phyloP scores from a whole-genome alignment of 2,113 vertebrate genomes.

The Neogale vison region DNA sequence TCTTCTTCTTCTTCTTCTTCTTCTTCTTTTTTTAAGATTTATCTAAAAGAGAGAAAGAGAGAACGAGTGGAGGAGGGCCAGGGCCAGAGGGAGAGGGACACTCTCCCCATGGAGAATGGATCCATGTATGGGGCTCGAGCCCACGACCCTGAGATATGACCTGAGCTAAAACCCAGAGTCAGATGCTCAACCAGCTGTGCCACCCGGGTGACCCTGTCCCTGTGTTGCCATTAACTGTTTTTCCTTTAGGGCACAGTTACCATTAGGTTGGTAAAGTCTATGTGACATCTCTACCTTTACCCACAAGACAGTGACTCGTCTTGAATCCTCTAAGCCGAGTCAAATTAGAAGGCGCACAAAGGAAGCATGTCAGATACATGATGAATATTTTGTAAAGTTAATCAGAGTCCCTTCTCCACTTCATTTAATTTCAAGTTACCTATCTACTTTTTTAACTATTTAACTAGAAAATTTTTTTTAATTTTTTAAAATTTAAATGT shows the following conservation, averaged over 20 bases:
- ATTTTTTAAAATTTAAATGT: too few species aligned
- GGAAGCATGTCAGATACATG: not conserved
- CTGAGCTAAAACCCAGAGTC: not conserved
- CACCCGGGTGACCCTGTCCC: not conserved
- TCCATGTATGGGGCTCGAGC: not conserved
- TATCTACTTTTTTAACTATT: too few species aligned
- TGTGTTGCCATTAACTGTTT: not conserved
- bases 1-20: too few species aligned
- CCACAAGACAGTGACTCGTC: not conserved
- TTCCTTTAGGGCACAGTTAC: not conserved
- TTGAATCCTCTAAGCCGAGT: not conserved
- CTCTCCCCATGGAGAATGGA: not conserved
- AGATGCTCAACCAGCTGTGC: not conserved
- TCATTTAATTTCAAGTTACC: not conserved
- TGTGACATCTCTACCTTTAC: not conserved
- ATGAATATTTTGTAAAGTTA: not conserved
- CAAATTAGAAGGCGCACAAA: not conserved
- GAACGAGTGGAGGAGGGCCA: not conserved
- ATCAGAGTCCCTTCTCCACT: not conserved
- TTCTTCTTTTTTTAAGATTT: not conserved
- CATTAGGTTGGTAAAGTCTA: not conserved
- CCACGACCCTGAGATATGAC: not conserved
- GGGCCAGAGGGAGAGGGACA: not conserved
- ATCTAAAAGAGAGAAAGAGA: not conserved
- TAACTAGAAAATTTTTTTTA: too few species aligned